Base-by-base conservation (phyloP, 2,113 vertebrate species). In the Girardinichthys multiradiatus region DNA sequence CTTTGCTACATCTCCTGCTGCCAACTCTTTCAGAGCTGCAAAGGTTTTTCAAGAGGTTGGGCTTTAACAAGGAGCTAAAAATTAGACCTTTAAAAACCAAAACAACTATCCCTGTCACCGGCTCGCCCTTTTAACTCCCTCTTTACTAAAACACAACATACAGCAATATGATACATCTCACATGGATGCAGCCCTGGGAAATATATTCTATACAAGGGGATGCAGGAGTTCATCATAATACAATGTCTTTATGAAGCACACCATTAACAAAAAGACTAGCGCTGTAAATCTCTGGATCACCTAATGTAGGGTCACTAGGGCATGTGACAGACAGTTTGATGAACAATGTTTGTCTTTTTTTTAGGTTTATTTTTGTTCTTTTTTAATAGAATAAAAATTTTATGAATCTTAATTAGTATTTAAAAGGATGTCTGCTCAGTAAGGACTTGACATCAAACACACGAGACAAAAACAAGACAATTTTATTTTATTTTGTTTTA, bases 131-230 rank as follows among this genome's bases (percentile, higher is more conserved):
- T 27, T 31, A 57, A 37, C 39, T 42, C 19, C 17, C 58, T 33
- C 60, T 63, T 63, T 62, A 76, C n/a, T n/a, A 19, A 24, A 26
- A 48, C 67, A 39, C 28, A 24, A 30, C 59, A 30, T 35, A 13
- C 2, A 39, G 15, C 2, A 10, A 63, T 27, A 10, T 54, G 19
- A n/a, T 8, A n/a, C 1, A 12, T 12, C 37, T 39, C 12, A 10
- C 9, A 12, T 39, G 37, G 21, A 24, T n/a, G 48, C 19, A 3
- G 48, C 10, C 37, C 37, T 39, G 24, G 35, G 10, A 54, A 54
- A 54, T 24, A 14, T 24, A 54, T n/a, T 24, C 21, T 51, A 10
- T 24, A 51, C 9, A 51, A 2, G 8, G 48, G 48, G 21, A 51
- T 11, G 42, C 17, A 54, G 10, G 7, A 54, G 24, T 54, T 10